Evolutionary conservation across 2,113 vertebrate species (phyloP), one percentile per base, ranked within the genome.

Genomic region (Acrocephalus kingi): DNA sequence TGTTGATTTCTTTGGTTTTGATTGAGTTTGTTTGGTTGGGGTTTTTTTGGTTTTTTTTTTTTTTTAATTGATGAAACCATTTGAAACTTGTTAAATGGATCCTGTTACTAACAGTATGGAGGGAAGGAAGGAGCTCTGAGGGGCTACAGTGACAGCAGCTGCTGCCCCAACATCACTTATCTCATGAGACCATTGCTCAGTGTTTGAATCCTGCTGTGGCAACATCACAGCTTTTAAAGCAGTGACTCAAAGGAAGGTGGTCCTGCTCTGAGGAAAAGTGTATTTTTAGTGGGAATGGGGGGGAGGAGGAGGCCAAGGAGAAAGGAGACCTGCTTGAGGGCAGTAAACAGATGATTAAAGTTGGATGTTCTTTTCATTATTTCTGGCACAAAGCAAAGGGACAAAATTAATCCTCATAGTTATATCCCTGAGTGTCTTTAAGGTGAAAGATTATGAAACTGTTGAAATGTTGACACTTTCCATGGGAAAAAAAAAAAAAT

Each of bases 401-500:
- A 67, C 48, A 35, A 46, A 71, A 74, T 28, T 45, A 22, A 11
- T 75, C 27, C 39, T 81, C 13, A 10, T 21, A 61, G 10, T 13
- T 59, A 3, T 41, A 46, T 15, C 18, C 11, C 9, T 24, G 13
- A 45, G 8, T 54, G 13, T 45, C 22, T 84, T 74, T 20, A 46
- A 63, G 10, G 7, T 68, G 30, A 84, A 75, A 72, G 69, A 61
- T 24, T 37, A 33, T 43, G 8, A 75, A 74, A 58, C 33, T 58
- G 9, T 56, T 68, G 33, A 79, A 86, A 54, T 74, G 13, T n/a
- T 76, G n/a, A 52, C 23, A 19, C 18, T 28, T 76, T 68, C 6
- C 10, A 24, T 5, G 15, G 28, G 27, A 1, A 23, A n/a, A 51
- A 71, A 48, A n/a, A n/a, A 27, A 4, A 5, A 2, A 4, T 16